Percentiles rank a stretch among this genome's conserved stretches.
Conservation (phyloP, 2,888 invertebrate genomes). For the Leucophenga maculata region DNA sequence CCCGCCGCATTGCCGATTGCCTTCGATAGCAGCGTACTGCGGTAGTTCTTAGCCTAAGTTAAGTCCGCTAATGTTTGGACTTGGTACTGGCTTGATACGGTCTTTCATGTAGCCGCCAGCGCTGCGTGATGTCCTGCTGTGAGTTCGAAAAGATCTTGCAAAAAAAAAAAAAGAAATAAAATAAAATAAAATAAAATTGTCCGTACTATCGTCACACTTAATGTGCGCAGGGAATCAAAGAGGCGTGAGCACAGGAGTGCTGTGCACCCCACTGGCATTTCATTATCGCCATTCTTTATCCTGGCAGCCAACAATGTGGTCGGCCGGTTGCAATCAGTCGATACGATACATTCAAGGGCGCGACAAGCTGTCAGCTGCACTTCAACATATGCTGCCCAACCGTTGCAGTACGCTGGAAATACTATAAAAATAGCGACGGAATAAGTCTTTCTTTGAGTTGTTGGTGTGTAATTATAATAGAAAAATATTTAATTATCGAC, state of each 20-base stretch:
- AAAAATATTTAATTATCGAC: constrained; percentile 8
- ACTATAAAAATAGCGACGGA: not conserved
- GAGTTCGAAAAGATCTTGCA: constrained; percentile 16
- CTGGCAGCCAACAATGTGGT: not conserved
- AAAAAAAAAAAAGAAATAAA: not conserved
- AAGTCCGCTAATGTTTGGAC: not conserved
- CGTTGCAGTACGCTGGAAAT: not conserved
- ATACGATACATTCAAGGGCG: constrained; percentile 3
- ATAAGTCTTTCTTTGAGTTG: no score
- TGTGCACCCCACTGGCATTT: constrained; percentile 56
- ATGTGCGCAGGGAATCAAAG: not conserved
- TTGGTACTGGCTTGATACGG: not conserved
- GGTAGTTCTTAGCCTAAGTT: constrained; percentile 3
- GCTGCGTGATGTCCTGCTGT: constrained; percentile 51
- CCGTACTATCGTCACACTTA: not conserved
- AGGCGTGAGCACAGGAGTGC: constrained; percentile 19
- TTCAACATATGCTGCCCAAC: constrained; percentile 8
- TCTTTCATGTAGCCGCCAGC: constrained; percentile 34
- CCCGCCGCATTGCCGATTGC: constrained; percentile 2
- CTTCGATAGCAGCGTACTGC: constrained; percentile 10
- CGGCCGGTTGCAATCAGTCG: not conserved
- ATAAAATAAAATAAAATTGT: not conserved
- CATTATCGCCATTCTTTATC: constrained; percentile 47
- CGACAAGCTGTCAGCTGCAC: constrained; percentile 20
- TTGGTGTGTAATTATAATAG: not conserved